These are phyloP conservation scores for Calycopis cecrops DNA, from an alignment of 1,140 invertebrate species.

Conservation along the genomic window DNA sequence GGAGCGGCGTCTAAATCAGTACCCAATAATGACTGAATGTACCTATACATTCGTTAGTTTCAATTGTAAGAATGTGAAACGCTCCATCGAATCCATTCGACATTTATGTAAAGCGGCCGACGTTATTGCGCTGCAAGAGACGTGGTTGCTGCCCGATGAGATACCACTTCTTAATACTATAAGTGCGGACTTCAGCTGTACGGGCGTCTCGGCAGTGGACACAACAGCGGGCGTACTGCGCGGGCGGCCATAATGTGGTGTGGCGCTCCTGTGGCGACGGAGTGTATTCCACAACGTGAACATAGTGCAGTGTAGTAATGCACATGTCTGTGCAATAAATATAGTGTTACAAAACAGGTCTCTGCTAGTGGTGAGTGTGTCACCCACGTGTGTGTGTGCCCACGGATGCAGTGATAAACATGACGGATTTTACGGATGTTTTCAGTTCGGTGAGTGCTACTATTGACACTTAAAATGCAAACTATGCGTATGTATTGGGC, in stretches of 20 bases:
- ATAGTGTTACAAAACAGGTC: constrained; percentile 19
- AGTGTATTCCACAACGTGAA: constrained; percentile 22
- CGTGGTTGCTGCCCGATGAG: constrained; percentile 21
- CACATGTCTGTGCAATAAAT: constrained; percentile 22
- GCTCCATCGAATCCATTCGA: constrained; percentile 20
- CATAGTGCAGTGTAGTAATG: constrained; percentile 25
- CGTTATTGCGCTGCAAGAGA: constrained; percentile 24
- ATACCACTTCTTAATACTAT: constrained; percentile 16
- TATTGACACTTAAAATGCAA: constrained; percentile 16
- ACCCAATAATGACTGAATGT: constrained; percentile 5
- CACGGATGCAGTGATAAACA: constrained; percentile 16
- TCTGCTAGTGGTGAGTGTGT: constrained; percentile 30
- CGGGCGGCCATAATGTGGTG: constrained; percentile 24
- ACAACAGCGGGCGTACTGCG: constrained; percentile 20
- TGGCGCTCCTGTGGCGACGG: constrained; percentile 25
- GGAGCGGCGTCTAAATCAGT: not conserved
- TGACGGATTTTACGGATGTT: constrained; percentile 26
- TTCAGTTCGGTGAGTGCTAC: constrained; percentile 27
- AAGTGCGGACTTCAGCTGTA: constrained; percentile 17
- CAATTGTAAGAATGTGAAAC: constrained; percentile 30
- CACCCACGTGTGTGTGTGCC: too few relatives aligned
- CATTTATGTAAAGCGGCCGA: constrained; percentile 19
- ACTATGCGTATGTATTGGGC: constrained; percentile 16
- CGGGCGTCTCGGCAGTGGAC: constrained; percentile 23
- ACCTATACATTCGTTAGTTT: constrained; percentile 17